Conservation (phyloP, 2,888 invertebrate species). For the Acanthacorydalis orientalis region DNA sequence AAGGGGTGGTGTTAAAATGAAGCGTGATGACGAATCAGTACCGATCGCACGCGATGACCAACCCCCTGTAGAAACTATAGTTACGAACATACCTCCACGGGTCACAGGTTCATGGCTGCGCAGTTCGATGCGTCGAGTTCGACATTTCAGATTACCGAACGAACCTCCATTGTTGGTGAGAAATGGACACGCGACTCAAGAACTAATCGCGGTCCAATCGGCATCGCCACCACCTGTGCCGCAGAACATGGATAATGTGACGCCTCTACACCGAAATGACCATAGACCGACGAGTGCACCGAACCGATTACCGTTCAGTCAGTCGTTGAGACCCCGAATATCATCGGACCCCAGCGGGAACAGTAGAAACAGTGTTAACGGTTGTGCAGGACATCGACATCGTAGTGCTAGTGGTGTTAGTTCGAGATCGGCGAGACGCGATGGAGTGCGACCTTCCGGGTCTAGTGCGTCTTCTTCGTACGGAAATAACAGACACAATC, state of each 20-base stretch:
- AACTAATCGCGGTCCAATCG: conserved; percentile 3
- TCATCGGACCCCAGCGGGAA: conserved; percentile 1
- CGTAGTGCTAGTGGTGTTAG: conserved; percentile 10
- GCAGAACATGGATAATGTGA: conserved; percentile 15
- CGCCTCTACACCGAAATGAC: conserved; percentile 6
- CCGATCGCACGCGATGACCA: conserved; percentile 7
- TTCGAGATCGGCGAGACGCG: conserved; percentile 10
- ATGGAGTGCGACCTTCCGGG: conserved; percentile 17
- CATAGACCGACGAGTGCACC: conserved; percentile 9
- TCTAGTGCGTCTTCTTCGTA: conserved; percentile 7
- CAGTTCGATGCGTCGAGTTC: conserved; percentile 35
- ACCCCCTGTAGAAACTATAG: conserved; percentile 9
- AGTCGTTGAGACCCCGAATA: background rate
- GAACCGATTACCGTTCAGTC: conserved; percentile 10
- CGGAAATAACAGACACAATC: background rate
- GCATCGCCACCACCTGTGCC: conserved; percentile 16
- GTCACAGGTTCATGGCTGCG: conserved; percentile 30
- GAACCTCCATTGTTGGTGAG: conserved; percentile 9
- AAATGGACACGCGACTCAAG: background rate
- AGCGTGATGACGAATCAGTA: conserved; percentile 9
- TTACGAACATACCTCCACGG: conserved; percentile 5
- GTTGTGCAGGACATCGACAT: background rate
- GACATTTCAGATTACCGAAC: conserved; percentile 31
- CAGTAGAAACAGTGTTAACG: background rate
- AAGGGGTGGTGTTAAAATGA: conserved; percentile 12